Conservation (phyloP, 2,797 vertebrate species). For the Helicolenus hilgendorfi region DNA sequence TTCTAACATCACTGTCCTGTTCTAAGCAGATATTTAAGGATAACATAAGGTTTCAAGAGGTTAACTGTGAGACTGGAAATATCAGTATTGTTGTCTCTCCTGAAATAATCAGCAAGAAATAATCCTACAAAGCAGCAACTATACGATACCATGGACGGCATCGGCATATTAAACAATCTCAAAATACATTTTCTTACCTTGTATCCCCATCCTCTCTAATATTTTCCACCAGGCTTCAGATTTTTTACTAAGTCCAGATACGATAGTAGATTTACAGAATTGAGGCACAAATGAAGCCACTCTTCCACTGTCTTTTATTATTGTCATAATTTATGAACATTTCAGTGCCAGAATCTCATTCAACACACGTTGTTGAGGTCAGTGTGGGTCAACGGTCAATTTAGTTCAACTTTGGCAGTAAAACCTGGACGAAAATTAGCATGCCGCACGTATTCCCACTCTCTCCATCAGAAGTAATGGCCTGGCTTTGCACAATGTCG, state of each 20-base stretch:
- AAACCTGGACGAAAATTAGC: background rate
- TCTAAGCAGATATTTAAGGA: background rate
- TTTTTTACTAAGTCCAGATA: background rate
- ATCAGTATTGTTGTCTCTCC: background rate
- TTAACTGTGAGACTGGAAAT: background rate
- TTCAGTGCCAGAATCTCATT: background rate
- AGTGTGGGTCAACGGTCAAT: background rate
- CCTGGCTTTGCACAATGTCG: background rate
- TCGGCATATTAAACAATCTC: background rate
- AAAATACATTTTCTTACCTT: background rate
- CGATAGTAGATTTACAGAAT: background rate
- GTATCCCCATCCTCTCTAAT: background rate
- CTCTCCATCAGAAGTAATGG: background rate
- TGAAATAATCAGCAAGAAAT: background rate
- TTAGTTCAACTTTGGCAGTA: background rate
- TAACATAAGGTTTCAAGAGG: background rate
- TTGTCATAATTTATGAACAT: background rate
- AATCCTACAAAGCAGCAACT: background rate
- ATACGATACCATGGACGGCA: background rate
- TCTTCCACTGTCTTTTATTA: background rate
- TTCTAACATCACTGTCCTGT: background rate
- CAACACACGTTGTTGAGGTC: background rate
- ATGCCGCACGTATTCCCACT: background rate
- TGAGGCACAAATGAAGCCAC: background rate
- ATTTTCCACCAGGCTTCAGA: background rate